phyloP scores from a whole-genome alignment of 2,113 vertebrate genomes.

The Trichechus manatus region DNA sequence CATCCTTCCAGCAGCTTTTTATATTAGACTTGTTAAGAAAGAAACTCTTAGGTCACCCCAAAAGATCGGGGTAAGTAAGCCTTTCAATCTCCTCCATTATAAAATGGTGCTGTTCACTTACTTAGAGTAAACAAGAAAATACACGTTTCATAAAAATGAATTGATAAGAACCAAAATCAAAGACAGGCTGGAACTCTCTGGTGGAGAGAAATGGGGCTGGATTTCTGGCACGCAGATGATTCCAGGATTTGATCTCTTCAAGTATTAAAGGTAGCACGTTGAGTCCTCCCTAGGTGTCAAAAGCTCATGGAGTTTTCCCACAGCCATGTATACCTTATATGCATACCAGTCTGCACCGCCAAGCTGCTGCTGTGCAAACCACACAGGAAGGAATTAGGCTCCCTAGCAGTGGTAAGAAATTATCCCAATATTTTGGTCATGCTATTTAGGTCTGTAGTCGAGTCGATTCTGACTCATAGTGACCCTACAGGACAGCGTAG shows the following conservation, averaged over 20 bases:
- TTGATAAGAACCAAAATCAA: not conserved
- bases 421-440: not conserved
- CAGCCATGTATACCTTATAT: rapidly evolving
- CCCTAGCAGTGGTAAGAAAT: not conserved
- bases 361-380: not conserved
- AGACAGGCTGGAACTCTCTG: not conserved
- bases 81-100: not conserved
- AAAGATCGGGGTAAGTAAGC: slow-evolving; percentile 94
- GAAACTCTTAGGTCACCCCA: slow-evolving; percentile 92
- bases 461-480: too few relatives aligned
- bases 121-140: not conserved
- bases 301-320: not conserved
- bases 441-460: not conserved
- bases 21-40: slow-evolving; percentile 95
- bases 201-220: not conserved
- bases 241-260: not conserved
- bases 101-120: not conserved
- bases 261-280: not conserved
- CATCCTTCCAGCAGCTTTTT: slow-evolving; percentile 97
- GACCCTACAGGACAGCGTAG: too few relatives aligned
- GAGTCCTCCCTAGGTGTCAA: not conserved
- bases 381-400: not conserved
- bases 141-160: not conserved
- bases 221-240: not conserved
- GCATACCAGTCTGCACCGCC: not conserved